Evolutionary conservation across 2,113 vertebrate genomes (phyloP).

Genomic region (Heloderma charlesbogerti): DNA sequence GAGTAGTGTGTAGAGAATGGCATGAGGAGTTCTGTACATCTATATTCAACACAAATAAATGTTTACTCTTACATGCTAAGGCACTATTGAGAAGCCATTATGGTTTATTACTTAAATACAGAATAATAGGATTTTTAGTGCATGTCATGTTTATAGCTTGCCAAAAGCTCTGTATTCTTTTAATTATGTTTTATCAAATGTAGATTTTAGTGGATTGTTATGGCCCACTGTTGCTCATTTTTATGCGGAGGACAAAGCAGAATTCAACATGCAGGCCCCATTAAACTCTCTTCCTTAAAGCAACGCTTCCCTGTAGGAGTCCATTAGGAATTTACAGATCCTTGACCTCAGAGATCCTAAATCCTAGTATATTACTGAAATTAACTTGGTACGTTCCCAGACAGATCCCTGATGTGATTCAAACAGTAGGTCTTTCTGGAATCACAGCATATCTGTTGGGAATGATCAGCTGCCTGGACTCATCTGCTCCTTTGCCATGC

Average conservation of each 20-base stretch:
- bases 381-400: neutral
- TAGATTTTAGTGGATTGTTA: constrained; percentile 6
- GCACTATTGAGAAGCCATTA: neutral
- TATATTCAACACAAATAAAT: neutral
- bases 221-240: constrained; percentile 30
- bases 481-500: neutral
- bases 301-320: constrained; percentile 11
- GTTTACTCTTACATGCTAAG: neutral
- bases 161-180: constrained; percentile 25
- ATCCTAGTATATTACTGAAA: neutral
- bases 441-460: neutral
- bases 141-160: constrained; percentile 5
- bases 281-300: constrained; percentile 17
- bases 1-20: neutral
- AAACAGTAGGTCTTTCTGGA: neutral
- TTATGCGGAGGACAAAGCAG: neutral
- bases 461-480: neutral
- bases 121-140: constrained; percentile 7
- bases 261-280: neutral
- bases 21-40: neutral
- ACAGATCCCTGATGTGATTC: neutral
- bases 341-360: constrained; percentile 3
- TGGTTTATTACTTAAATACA: constrained; percentile 2
- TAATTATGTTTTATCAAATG: constrained; percentile 17
- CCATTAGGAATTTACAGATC: constrained; percentile 42